Evolutionary conservation across 2,797 vertebrate genomes (phyloP).

Genomic region (Brotogeris chrysoptera): DNA sequence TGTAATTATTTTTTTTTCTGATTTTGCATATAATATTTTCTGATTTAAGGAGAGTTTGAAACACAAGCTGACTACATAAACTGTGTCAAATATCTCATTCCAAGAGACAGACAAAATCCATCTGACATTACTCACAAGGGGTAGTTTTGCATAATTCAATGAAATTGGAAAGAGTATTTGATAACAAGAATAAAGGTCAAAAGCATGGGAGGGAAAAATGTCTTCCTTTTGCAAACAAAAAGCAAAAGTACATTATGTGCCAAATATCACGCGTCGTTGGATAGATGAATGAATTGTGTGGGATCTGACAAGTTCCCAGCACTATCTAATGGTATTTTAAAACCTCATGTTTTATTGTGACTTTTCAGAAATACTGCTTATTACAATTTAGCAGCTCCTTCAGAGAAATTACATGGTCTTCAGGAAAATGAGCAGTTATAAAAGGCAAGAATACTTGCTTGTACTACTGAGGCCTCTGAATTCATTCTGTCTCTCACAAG

Average conservation of each 20-base stretch:
- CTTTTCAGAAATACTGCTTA: constrained; percentile 36
- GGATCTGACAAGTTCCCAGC: constrained; percentile 34
- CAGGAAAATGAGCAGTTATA: constrained; percentile 23
- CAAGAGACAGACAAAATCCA: background rate
- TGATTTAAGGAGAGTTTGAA: background rate
- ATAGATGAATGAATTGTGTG: constrained; percentile 19
- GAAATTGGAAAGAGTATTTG: background rate
- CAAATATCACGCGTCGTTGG: background rate
- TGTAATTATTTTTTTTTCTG: background rate
- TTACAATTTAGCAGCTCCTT: constrained; percentile 21
- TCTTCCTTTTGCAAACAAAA: constrained; percentile 34
- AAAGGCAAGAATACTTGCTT: background rate
- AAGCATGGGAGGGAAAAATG: background rate
- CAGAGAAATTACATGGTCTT: constrained; percentile 17
- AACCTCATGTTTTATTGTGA: constrained; percentile 1
- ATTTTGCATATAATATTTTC: background rate
- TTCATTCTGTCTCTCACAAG: background rate
- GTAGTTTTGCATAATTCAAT: background rate
- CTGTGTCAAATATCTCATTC: background rate
- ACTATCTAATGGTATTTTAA: constrained; percentile 31
- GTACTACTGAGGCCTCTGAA: background rate
- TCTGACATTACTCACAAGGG: background rate
- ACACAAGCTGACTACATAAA: background rate
- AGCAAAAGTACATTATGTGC: background rate
- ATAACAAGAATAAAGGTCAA: constrained; percentile 13